Base-by-base conservation (phyloP, 2,888 invertebrate genomes). In the Pilophorus perplexus region DNA sequence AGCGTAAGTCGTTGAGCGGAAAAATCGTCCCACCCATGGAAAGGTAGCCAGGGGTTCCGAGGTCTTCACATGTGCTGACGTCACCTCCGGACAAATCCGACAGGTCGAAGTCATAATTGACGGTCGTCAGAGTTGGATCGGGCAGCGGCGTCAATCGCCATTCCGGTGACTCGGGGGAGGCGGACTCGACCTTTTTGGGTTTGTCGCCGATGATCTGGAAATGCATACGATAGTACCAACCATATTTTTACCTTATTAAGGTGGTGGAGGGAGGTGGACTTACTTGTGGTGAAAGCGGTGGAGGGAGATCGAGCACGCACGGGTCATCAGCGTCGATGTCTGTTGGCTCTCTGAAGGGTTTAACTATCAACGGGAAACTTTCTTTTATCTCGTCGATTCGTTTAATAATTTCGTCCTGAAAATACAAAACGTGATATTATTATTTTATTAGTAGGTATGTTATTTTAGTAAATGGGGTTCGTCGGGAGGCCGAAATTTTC, bases 51-150 rank as follows among this genome's bases (percentile, higher is more conserved):
- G 68, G 60, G 52, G 64, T 55, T 1, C 62, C 62, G 38, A 72
- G 67, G 12, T 87, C 88, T 0, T 84, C 84, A 22, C 83, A 78
- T 71, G 87, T 87, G 73, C 71, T 70, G 59, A 87, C 87, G 6
- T 88, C 88, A 0, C 82, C 85, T 72, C 87, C 88, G 40, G 70
- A 70, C n/a, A 86, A 78, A 76, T 88, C 89, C 2, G 88, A 88
- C 67, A 88, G 78, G 75, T 88, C 88, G 65, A 88, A 87, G 72
- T 89, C 88, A 71, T 89, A 89, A 75, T 88, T 88, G 12, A 89
- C 83, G 73, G 85, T 85, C 22, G 85, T 83, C 23, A 88, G 75
- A 0, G 67, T 62, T n/a, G 64, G 62, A 65, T 72, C 71, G 3
- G 70, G 71, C 22, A 67, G 66, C 12, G 70, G 66, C 6, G 67